Percentiles rank a stretch among this genome's conserved stretches.
These are phyloP conservation scores for Phallusia fumigata DNA, from an alignment of 23 tunicate species.

Conservation along the genomic window DNA sequence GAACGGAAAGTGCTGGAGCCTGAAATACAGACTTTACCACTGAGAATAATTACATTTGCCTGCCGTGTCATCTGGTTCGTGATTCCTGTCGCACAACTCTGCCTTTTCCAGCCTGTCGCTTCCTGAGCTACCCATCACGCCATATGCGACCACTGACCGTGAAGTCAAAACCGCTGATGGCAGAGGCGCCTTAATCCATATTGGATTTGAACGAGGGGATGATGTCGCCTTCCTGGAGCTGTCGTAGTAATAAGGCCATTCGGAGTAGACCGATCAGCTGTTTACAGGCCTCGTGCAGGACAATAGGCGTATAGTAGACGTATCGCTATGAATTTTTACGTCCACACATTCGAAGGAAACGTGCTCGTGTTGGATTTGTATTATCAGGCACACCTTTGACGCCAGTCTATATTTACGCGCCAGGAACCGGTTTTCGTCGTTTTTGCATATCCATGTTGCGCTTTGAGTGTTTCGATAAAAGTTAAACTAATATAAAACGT, in stretches of 20 bases:
- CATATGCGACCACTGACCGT: conserved; percentile 9
- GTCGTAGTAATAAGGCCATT: not conserved
- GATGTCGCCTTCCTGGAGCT: conserved; percentile 3
- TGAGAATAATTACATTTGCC: not conserved
- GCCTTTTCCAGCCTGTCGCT: conserved; percentile 1
- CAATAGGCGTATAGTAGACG: too few relatives aligned
- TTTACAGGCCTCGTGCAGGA: not conserved
- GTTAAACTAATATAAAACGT: not conserved
- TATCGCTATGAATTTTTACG: too few relatives aligned
- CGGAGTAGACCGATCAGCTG: not conserved
- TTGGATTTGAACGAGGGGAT: not conserved
- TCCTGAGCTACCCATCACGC: not conserved
- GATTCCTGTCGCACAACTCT: not conserved
- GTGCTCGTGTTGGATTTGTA: not conserved
- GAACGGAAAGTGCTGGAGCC: not conserved
- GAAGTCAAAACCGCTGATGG: not conserved
- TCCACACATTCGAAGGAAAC: too few relatives aligned
- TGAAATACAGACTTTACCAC: not conserved
- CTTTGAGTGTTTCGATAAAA: too few relatives aligned
- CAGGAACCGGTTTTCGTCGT: not conserved
- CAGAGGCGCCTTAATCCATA: not conserved
- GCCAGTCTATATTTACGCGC: not conserved
- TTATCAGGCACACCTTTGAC: not conserved
- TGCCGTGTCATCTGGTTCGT: conserved; percentile 2
- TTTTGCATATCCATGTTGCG: not conserved